A percentile compares a stretch with the other conserved stretches of the same genome.
Evolutionary conservation across 2,113 vertebrate species (phyloP).

Genomic region (Cricetomys ansorgei): DNA sequence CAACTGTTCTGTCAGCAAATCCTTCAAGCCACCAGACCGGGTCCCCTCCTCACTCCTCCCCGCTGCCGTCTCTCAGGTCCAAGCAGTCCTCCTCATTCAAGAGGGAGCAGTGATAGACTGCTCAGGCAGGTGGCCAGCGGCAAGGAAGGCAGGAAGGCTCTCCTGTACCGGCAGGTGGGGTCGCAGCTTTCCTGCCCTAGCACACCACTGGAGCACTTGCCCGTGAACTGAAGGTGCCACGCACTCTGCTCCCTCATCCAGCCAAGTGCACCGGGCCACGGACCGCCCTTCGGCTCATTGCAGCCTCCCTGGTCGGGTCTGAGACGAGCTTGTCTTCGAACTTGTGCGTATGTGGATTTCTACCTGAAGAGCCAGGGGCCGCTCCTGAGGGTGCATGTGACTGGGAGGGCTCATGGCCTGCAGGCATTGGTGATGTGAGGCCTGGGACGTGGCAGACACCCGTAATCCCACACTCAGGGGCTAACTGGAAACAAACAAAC

Average conservation of each 20-base stretch:
- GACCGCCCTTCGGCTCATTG: not conserved
- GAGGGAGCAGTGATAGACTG: not conserved
- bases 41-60: not conserved
- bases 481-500: not conserved
- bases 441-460: too few species aligned
- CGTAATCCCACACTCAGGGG: not conserved
- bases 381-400: not conserved
- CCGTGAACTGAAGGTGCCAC: not conserved
- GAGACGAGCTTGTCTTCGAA: too few species aligned
- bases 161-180: not conserved
- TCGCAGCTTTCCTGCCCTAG: not conserved
- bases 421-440: not conserved
- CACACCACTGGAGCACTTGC: not conserved
- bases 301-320: not conserved
- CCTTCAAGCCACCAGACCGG: not conserved
- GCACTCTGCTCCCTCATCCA: too few species aligned
- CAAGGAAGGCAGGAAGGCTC: not conserved
- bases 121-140: not conserved
- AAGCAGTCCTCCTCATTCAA: fast-evolving
- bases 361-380: not conserved
- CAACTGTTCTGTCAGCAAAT: not conserved
- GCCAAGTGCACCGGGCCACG: fast-evolving
- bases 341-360: not conserved
- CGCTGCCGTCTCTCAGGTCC: too few species aligned
- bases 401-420: too few species aligned